Conservation (phyloP, 2,888 invertebrate genomes). For the Dolichopus griseipennis region DNA sequence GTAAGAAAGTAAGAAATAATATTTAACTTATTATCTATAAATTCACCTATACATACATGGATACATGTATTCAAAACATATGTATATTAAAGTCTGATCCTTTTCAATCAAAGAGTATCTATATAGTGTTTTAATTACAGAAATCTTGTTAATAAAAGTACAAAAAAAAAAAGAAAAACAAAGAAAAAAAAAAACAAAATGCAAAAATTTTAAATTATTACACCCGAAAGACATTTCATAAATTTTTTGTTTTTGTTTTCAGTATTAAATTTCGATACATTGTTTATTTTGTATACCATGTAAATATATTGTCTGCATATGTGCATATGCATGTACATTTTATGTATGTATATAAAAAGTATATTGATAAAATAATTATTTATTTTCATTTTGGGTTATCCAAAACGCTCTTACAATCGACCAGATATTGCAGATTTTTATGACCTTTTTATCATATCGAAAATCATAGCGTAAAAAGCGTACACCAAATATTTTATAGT, state of each 20-base stretch:
- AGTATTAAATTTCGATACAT: background rate
- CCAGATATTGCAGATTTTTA: slow-evolving; percentile 4
- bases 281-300: background rate
- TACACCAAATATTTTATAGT: background rate
- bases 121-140: background rate
- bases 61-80: too few relatives aligned
- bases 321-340: background rate
- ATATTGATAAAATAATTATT: slow-evolving; percentile 1
- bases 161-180: too few relatives aligned
- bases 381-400: background rate
- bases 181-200: too few relatives aligned
- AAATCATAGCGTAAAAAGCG: slow-evolving; percentile 5
- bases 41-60: too few relatives aligned
- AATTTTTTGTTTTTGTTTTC: background rate
- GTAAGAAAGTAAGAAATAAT: too few relatives aligned
- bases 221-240: background rate
- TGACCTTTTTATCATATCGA: background rate
- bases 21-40: too few relatives aligned
- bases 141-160: background rate
- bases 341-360: background rate
- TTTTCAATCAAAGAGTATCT: background rate
- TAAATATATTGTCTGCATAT: background rate
- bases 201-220: background rate
- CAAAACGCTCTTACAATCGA: background rate
- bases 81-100: too few relatives aligned